These are phyloP conservation scores for Acropora yongei DNA, from an alignment of 64 coral and sea anemone species.

Conservation along the genomic window DNA sequence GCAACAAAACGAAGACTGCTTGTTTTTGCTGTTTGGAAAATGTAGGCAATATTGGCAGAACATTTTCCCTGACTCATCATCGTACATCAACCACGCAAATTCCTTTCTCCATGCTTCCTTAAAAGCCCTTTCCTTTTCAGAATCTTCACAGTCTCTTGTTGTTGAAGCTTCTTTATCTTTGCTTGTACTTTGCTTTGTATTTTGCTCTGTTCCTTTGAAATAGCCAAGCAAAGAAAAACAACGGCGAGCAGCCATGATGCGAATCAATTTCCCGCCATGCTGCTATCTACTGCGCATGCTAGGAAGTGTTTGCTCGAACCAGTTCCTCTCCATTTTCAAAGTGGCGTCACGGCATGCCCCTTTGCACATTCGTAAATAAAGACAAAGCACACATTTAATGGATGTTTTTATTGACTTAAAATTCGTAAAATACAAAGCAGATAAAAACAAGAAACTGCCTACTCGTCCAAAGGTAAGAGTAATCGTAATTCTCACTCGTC, in stretches of 20 bases:
- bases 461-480: too few relatives aligned
- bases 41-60: constrained; percentile 39
- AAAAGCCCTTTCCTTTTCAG: constrained; percentile 26
- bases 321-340: constrained; percentile 30
- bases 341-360: constrained; percentile 1
- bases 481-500: too few relatives aligned
- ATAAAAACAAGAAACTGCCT: too few relatives aligned
- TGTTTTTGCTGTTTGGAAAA: constrained; percentile 26
- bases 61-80: constrained; percentile 5
- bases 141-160: constrained; percentile 18
- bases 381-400: too few relatives aligned
- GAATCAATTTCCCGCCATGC: not conserved
- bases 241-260: constrained; percentile 11
- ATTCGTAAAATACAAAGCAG: too few relatives aligned
- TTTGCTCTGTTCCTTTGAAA: constrained; percentile 2
- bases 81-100: constrained; percentile 11
- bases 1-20: constrained; percentile 14
- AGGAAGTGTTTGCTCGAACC: constrained; percentile 3
- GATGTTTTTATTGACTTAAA: too few relatives aligned
- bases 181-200: constrained; percentile 31
- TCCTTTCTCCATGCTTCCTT: constrained; percentile 38
- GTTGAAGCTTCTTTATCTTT: constrained; percentile 24
- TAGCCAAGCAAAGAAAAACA: constrained; percentile 30
- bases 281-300: constrained; percentile 28
- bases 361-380: not conserved